Evolutionary conservation across 2,113 vertebrate species (phyloP).

Genomic region (Taxidea taxus): DNA sequence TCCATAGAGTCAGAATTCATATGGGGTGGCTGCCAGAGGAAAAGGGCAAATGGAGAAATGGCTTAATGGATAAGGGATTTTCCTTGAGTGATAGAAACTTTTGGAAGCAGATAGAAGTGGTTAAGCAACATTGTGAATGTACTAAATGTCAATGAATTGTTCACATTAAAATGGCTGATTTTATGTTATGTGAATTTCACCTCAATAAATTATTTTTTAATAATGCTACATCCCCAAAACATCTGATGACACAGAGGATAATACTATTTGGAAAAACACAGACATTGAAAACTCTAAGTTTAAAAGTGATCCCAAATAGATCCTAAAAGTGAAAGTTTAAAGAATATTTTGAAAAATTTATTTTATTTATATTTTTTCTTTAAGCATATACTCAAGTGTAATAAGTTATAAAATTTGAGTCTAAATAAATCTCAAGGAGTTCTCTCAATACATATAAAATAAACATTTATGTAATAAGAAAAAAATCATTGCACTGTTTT

Average conservation of each 20-base stretch:
- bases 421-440: slow-evolving; percentile 3
- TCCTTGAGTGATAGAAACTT: background rate
- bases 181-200: background rate
- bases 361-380: background rate
- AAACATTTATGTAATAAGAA: background rate
- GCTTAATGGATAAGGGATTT: background rate
- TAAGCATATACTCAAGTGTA: background rate
- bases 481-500: background rate
- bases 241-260: background rate
- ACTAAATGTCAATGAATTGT: background rate
- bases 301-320: background rate
- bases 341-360: background rate
- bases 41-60: background rate
- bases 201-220: background rate
- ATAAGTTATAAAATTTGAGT: background rate
- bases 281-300: background rate
- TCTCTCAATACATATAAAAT: background rate
- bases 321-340: background rate
- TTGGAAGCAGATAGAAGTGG: background rate
- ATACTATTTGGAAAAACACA: background rate
- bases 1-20: background rate
- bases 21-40: background rate
- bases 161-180: background rate
- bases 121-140: background rate
- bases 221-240: background rate